A percentile compares a stretch with the other conserved stretches of the same genome.
Evolutionary conservation across 2,113 vertebrate genomes (phyloP).

Genomic region (Apteryx mantelli): DNA sequence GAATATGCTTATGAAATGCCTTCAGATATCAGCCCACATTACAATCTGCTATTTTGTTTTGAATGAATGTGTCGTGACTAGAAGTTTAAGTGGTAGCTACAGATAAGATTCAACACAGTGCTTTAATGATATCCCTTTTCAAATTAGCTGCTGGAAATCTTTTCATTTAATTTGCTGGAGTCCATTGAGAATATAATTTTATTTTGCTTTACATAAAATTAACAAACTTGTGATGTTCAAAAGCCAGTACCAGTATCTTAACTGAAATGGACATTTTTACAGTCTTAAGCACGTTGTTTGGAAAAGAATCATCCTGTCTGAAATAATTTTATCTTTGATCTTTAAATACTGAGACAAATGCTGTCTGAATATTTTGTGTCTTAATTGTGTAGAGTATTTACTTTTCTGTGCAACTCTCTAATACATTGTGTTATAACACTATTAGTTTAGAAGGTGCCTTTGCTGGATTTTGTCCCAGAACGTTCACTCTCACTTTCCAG

Average conservation of each 20-base stretch:
- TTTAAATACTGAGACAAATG: conserved; percentile 50
- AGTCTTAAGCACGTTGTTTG: conserved; percentile 31
- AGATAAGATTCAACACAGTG: conserved; percentile 65
- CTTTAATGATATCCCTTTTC: conserved; percentile 63
- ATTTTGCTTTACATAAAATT: conserved; percentile 51
- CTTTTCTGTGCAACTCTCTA: neutral
- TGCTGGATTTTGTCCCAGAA: neutral
- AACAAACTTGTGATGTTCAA: conserved; percentile 43
- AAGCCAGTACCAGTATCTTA: conserved; percentile 48
- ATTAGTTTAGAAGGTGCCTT: neutral
- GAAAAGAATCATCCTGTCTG: conserved; percentile 37
- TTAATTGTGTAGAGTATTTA: neutral
- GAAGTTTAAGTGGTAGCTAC: conserved; percentile 62
- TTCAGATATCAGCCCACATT: conserved; percentile 65
- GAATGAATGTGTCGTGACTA: conserved; percentile 62
- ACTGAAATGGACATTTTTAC: neutral
- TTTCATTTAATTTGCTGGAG: conserved; percentile 63
- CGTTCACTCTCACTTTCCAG: neutral
- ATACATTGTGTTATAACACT: neutral
- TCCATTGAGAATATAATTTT: conserved; percentile 57
- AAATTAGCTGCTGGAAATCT: conserved; percentile 63
- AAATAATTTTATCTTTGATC: conserved; percentile 60
- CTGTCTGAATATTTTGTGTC: neutral
- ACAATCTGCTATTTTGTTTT: conserved; percentile 71
- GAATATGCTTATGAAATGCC: conserved; percentile 27